A percentile compares a stretch with the other conserved stretches of the same genome.
These are phyloP conservation scores for Ceyx melanurus DNA, from an alignment of 2,113 vertebrate genomes.

Conservation along the genomic window DNA sequence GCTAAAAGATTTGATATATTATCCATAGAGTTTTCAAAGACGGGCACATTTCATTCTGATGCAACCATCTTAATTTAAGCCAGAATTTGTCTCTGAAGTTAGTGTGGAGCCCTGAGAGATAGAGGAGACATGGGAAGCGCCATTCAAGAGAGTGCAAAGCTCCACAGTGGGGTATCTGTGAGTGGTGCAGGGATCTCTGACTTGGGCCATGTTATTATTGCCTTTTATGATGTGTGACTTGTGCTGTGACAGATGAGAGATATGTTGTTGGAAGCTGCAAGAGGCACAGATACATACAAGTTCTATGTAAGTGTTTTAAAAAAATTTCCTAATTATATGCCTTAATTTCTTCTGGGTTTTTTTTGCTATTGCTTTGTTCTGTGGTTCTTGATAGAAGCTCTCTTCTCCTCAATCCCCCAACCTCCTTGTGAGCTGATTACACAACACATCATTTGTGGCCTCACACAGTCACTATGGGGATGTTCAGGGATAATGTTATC, in stretches of 20 bases:
- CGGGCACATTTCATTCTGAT: background rate
- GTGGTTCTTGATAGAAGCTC: constrained; percentile 7
- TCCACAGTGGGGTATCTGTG: background rate
- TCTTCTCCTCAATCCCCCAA: background rate
- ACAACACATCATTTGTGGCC: background rate
- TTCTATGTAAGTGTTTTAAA: background rate
- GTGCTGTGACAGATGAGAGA: constrained; percentile 26
- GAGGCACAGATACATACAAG: background rate
- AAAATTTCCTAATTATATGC: background rate
- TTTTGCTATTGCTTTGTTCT: background rate
- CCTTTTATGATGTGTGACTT: constrained; percentile 46
- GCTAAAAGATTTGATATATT: constrained; percentile 13
- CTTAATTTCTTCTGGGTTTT: background rate
- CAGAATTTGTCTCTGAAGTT: constrained; percentile 25
- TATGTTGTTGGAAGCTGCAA: background rate
- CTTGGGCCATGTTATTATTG: background rate
- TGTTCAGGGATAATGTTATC: background rate
- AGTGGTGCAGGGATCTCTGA: background rate
- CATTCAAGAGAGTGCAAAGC: background rate
- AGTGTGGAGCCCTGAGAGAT: background rate
- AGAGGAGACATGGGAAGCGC: background rate
- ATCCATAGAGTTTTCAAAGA: background rate
- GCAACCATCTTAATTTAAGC: background rate
- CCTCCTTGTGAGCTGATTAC: background rate
- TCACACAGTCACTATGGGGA: background rate